A percentile compares a stretch with the other conserved stretches of the same genome.
Evolutionary conservation across 2,888 invertebrate genomes (phyloP).

Genomic region (Hyppa rectilinea): DNA sequence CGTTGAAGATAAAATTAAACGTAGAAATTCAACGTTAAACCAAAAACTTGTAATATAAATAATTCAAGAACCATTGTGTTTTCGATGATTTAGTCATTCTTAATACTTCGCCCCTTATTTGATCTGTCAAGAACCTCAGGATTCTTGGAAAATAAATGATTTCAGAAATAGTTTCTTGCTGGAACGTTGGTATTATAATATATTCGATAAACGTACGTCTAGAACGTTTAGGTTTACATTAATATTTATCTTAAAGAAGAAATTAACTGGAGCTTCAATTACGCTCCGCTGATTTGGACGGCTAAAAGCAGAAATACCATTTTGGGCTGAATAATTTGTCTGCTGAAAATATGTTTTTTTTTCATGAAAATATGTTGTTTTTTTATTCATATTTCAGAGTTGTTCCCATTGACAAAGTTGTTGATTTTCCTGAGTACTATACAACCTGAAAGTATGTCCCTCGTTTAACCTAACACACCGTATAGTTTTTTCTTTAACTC

Average conservation of each 20-base stretch:
- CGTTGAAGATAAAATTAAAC: constrained; percentile 32
- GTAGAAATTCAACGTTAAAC: constrained; percentile 21
- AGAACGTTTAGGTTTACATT: constrained; percentile 26
- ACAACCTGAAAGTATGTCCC: too few relatives aligned
- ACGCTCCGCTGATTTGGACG: constrained; percentile 21
- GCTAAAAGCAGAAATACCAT: constrained; percentile 13
- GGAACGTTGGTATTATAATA: constrained; percentile 34
- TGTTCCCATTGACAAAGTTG: too few relatives aligned
- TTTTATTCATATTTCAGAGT: too few relatives aligned
- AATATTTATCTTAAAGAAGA: constrained; percentile 50
- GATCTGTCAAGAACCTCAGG: constrained; percentile 26
- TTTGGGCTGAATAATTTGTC: constrained; percentile 14
- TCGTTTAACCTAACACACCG: too few relatives aligned
- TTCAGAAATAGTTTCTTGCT: constrained; percentile 20
- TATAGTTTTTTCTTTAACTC: not conserved
- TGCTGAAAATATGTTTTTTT: not conserved
- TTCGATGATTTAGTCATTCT: constrained; percentile 25
- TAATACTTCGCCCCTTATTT: constrained; percentile 22
- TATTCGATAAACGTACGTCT: constrained; percentile 50
- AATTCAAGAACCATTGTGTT: constrained; percentile 27
- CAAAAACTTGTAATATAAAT: constrained; percentile 31
- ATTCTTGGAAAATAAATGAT: constrained; percentile 45
- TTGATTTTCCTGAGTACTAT: too few relatives aligned
- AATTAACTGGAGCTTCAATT: constrained; percentile 28
- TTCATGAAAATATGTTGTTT: not conserved